These are phyloP conservation scores for Lasioglossum leucozonium DNA, from an alignment of 2,888 invertebrate species.

Conservation along the genomic window DNA sequence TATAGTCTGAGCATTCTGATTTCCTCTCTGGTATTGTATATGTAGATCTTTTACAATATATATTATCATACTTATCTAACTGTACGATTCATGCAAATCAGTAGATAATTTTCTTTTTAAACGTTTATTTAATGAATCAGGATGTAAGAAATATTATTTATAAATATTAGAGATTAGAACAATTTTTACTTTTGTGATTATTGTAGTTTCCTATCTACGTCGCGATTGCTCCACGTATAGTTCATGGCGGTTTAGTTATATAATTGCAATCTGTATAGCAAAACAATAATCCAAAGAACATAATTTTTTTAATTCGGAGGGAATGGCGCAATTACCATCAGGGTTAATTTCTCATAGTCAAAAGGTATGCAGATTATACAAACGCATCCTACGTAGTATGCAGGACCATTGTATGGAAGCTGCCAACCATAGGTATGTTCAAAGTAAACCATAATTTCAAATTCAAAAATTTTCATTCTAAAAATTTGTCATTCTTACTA, in stretches of 20 bases:
- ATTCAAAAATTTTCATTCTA: background rate
- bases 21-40: no score
- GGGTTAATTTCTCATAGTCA: constrained; percentile 87
- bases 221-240: background rate
- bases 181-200: background rate
- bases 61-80: background rate
- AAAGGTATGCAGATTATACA: constrained; percentile 92
- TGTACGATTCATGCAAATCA: background rate
- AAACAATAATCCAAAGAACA: background rate
- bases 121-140: background rate
- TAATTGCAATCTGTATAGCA: background rate
- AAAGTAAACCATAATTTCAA: background rate
- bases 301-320: background rate
- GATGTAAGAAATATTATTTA: background rate
- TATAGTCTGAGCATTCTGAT: no score
- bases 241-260: constrained; percentile 30
- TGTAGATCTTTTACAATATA: no score
- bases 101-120: background rate
- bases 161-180: background rate
- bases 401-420: constrained; percentile 81
- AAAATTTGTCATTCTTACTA: background rate
- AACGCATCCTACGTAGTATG: constrained; percentile 89
- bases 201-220: constrained; percentile 1
- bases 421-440: constrained; percentile 72
- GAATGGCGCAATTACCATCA: constrained; percentile 80